Conservation (phyloP, 1,140 invertebrate genomes). For the Cydia amplana region DNA sequence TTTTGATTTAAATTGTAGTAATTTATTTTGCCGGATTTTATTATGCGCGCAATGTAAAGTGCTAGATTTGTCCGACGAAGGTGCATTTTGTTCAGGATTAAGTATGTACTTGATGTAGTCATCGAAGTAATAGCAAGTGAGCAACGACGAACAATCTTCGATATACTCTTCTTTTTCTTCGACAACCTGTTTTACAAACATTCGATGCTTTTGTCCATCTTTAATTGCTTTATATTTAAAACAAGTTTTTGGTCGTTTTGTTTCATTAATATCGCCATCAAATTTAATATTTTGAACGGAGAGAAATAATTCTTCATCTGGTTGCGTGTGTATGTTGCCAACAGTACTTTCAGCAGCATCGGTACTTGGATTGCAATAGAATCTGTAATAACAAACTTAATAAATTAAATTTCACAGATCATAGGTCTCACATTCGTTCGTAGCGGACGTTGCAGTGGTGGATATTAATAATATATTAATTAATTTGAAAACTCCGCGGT, state of each 20-base stretch:
- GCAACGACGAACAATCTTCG: conserved; percentile 51
- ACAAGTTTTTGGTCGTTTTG: conserved; percentile 56
- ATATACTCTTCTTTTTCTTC: conserved; percentile 48
- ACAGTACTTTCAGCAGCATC: conserved; percentile 36
- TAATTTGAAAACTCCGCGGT: too few species aligned
- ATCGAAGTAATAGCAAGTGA: conserved; percentile 62
- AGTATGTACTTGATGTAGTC: conserved; percentile 66
- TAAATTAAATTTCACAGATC: background rate
- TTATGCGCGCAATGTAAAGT: conserved; percentile 44
- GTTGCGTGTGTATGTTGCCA: conserved; percentile 37
- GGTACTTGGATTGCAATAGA: conserved; percentile 47
- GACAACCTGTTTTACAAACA: conserved; percentile 69
- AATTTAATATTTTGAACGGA: conserved; percentile 70
- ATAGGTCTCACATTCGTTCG: too few species aligned
- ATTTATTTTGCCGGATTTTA: conserved; percentile 49
- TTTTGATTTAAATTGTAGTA: conserved; percentile 47
- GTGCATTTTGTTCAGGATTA: conserved; percentile 53
- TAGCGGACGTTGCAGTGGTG: too few species aligned
- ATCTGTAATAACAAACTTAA: conserved; percentile 49
- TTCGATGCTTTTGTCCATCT: conserved; percentile 57
- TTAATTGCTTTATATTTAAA: conserved; percentile 66
- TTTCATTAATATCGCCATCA: conserved; percentile 55
- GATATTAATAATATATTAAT: too few species aligned
- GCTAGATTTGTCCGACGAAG: conserved; percentile 57
- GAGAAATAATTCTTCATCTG: conserved; percentile 54